These are phyloP conservation scores for Chiloscyllium plagiosum DNA, from an alignment of 2,113 vertebrate species.

Conservation along the genomic window DNA sequence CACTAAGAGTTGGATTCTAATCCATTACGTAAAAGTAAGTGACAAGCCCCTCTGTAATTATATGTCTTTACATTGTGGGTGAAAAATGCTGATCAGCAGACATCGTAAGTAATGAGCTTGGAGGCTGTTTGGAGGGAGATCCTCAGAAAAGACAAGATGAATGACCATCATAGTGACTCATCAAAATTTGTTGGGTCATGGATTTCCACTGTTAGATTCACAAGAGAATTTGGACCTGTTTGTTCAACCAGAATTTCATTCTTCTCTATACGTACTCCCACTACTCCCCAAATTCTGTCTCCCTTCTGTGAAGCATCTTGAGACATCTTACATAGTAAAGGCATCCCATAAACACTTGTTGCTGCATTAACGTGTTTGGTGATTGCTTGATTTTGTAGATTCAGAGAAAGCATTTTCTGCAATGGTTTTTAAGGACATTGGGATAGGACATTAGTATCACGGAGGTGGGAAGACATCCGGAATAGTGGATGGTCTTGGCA, in stretches of 20 bases:
- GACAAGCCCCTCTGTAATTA: too few species aligned
- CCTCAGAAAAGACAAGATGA: too few species aligned
- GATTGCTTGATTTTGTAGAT: background rate
- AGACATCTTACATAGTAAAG: background rate
- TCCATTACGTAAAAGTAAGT: too few species aligned
- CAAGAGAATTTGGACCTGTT: background rate
- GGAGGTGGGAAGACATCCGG: background rate
- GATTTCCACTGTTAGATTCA: background rate
- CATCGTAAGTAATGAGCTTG: too few species aligned
- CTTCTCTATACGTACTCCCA: background rate
- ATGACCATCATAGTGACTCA: too few species aligned
- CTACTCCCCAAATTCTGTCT: background rate
- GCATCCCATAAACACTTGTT: background rate
- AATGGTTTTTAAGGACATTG: too few species aligned
- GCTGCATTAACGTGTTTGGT: background rate
- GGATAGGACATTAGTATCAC: too few species aligned
- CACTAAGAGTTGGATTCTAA: too few species aligned
- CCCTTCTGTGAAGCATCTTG: background rate
- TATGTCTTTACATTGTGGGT: too few species aligned
- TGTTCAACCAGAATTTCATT: background rate
- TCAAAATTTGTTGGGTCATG: background rate
- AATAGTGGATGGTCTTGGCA: background rate
- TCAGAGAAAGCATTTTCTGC: background rate
- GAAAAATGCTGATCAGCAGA: too few species aligned
- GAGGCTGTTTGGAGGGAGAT: too few species aligned